A percentile compares a stretch with the other conserved stretches of the same genome.
Evolutionary conservation across 2,113 vertebrate species (phyloP).

Genomic region (Heliornis fulica): DNA sequence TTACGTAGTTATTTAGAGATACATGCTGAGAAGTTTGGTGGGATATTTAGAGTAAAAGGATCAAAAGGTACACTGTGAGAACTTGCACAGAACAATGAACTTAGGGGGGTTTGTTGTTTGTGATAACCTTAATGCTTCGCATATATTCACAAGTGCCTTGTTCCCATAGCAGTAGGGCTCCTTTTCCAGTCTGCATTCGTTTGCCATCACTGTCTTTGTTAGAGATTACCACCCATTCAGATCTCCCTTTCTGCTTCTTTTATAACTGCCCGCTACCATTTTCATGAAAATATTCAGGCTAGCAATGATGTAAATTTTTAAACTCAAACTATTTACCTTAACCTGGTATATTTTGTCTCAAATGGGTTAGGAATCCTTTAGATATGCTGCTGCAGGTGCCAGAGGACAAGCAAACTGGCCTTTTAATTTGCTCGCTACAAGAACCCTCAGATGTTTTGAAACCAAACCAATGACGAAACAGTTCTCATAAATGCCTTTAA

Average conservation of each 20-base stretch:
- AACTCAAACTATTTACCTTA: background rate
- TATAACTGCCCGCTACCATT: background rate
- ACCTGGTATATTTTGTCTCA: background rate
- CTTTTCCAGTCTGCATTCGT: background rate
- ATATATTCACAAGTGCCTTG: background rate
- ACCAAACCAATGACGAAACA: background rate
- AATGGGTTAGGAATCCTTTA: background rate
- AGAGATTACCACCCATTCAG: background rate
- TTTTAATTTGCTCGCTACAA: background rate
- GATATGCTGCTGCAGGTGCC: background rate
- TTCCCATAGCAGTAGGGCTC: background rate
- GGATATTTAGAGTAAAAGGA: background rate
- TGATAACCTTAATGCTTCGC: background rate
- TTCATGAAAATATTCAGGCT: background rate
- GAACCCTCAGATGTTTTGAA: background rate
- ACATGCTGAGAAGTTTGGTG: background rate
- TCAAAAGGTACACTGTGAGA: background rate
- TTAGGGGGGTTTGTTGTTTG: background rate
- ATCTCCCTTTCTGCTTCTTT: background rate
- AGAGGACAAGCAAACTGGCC: background rate
- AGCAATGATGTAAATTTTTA: background rate
- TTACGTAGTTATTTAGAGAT: background rate
- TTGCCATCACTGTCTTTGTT: background rate
- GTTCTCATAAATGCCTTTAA: background rate
- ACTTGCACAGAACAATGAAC: background rate